Evolutionary conservation across 1,140 invertebrate species (phyloP).

Genomic region (Cotesia vestalis): DNA sequence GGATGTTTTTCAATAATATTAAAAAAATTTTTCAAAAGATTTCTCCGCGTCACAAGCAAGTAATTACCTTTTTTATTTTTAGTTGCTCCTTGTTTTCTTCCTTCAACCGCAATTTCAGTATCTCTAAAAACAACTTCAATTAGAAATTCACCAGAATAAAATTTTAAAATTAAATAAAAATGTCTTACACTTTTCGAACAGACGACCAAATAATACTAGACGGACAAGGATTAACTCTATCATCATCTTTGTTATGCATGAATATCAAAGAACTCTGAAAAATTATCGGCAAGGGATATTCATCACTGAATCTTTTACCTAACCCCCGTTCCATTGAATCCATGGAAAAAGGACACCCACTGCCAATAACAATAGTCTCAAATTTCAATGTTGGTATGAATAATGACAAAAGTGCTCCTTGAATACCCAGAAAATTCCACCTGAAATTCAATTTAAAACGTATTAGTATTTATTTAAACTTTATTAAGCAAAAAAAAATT

Average conservation of each 20-base stretch:
- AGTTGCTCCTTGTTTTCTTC: constrained; percentile 82
- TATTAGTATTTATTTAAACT: background rate
- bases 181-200: constrained; percentile 57
- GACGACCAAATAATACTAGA: constrained; percentile 72
- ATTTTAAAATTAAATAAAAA: constrained; percentile 15
- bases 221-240: constrained; percentile 66
- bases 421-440: constrained; percentile 86
- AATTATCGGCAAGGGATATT: constrained; percentile 53
- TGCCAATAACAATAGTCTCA: constrained; percentile 76
- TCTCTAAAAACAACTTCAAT: constrained; percentile 59
- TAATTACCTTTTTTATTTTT: constrained; percentile 73
- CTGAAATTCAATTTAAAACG: constrained; percentile 54
- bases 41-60: constrained; percentile 73
- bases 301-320: constrained; percentile 61
- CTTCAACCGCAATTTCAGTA: constrained; percentile 80
- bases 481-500: constrained; percentile 9
- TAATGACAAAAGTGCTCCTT: constrained; percentile 80
- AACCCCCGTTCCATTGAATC: constrained; percentile 75
- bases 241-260: constrained; percentile 56
- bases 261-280: constrained; percentile 58
- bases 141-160: background rate
- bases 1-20: constrained; percentile 58
- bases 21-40: constrained; percentile 70
- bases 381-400: constrained; percentile 80
- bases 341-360: constrained; percentile 71